Evolutionary conservation across 2,888 invertebrate genomes (phyloP).

Genomic region (Falcaria lacertinaria): DNA sequence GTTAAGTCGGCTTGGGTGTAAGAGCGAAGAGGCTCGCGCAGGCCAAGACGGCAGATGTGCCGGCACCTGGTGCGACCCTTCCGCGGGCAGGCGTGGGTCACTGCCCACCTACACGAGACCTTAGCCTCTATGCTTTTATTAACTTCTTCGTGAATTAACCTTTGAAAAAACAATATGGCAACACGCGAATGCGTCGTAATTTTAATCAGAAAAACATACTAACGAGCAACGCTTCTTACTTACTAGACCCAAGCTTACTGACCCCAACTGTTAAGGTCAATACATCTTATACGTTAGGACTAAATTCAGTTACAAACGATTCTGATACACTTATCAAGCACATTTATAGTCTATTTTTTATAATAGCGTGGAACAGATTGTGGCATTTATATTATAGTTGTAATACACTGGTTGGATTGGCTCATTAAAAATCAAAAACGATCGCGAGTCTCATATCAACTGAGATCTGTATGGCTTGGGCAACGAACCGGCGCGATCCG

Average conservation of each 20-base stretch:
- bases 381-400: neutral
- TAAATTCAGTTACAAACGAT: slow-evolving; percentile 36
- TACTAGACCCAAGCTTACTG: slow-evolving; percentile 30
- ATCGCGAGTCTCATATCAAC: slow-evolving; percentile 55
- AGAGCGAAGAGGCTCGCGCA: slow-evolving; percentile 28
- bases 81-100: slow-evolving; percentile 66
- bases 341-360: neutral
- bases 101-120: slow-evolving; percentile 71
- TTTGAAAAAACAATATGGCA: slow-evolving; percentile 57
- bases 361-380: neutral
- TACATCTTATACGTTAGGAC: slow-evolving; percentile 31
- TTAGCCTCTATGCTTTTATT: slow-evolving; percentile 48
- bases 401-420: slow-evolving; percentile 6
- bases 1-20: slow-evolving; percentile 48
- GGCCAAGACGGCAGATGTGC: slow-evolving; percentile 73
- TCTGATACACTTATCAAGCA: slow-evolving; percentile 7
- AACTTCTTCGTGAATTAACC: slow-evolving; percentile 37
- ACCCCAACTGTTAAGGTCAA: slow-evolving; percentile 42
- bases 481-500: slow-evolving; percentile 71
- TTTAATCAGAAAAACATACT: slow-evolving; percentile 55
- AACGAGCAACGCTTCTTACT: slow-evolving; percentile 36
- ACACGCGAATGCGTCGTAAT: slow-evolving; percentile 65
- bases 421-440: slow-evolving; percentile 61
- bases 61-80: slow-evolving; percentile 76
- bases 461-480: slow-evolving; percentile 54